Evolutionary conservation across 2,113 vertebrate species (phyloP).

Genomic region (Chloropsis cyanopogon): DNA sequence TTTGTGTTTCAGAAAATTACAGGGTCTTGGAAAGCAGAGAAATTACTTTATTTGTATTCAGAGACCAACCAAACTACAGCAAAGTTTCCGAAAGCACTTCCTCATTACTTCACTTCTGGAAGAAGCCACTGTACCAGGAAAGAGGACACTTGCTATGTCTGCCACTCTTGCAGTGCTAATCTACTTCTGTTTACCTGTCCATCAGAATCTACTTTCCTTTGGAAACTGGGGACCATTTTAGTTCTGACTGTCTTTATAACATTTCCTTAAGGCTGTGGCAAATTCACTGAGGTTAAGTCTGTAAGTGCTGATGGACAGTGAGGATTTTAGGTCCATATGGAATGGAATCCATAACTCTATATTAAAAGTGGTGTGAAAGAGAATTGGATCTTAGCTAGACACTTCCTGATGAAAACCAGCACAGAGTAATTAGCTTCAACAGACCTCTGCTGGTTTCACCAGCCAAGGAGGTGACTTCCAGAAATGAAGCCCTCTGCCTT

Average conservation of each 20-base stretch:
- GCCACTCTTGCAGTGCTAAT: not conserved
- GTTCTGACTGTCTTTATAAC: not conserved
- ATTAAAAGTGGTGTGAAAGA: not conserved
- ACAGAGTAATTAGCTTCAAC: not conserved
- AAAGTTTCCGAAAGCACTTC: constrained; percentile 27
- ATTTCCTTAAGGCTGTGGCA: not conserved
- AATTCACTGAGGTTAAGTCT: not conserved
- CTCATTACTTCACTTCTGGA: not conserved
- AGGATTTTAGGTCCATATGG: not conserved
- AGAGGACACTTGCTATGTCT: not conserved
- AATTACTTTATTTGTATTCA: constrained; percentile 25
- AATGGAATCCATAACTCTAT: not conserved
- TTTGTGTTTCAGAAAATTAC: constrained; percentile 39
- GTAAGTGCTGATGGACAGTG: not conserved
- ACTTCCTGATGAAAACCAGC: not conserved
- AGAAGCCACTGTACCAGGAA: not conserved
- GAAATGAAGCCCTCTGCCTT: not conserved
- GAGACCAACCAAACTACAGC: not conserved
- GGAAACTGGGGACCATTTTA: not conserved
- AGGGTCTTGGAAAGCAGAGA: constrained; percentile 23
- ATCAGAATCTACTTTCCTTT: not conserved
- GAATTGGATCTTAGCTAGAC: not conserved
- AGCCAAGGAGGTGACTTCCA: not conserved
- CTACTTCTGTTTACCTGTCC: not conserved
- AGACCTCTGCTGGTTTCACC: not conserved